These are phyloP conservation scores for Haliaeetus leucogaster DNA, from an alignment of 2,113 vertebrate species.

Conservation along the genomic window DNA sequence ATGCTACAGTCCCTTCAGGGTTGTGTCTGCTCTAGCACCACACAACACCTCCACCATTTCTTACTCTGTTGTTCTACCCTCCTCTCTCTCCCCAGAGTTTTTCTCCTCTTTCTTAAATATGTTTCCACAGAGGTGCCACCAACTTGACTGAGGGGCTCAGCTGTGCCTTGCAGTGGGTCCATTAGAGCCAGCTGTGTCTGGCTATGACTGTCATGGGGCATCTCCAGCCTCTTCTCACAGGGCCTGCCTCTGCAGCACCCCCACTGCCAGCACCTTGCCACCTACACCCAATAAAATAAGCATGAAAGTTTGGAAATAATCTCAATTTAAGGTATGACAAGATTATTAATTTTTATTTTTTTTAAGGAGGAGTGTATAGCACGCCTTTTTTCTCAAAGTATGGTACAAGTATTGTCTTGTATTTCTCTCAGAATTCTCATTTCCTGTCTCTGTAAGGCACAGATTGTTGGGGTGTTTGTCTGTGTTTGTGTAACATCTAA, in stretches of 20 bases:
- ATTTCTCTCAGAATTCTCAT: background rate
- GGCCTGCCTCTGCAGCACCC: fast-evolving
- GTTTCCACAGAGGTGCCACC: background rate
- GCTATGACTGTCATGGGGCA: fast-evolving
- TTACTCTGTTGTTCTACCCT: background rate
- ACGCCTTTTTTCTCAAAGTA: background rate
- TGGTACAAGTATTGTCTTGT: background rate
- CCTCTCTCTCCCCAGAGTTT: background rate
- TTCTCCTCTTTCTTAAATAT: background rate
- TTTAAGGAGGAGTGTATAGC: background rate
- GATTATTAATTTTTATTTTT: background rate
- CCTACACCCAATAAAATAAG: background rate
- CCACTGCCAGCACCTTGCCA: fast-evolving
- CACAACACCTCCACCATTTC: background rate
- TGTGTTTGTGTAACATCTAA: background rate
- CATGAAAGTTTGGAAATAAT: background rate
- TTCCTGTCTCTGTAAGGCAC: background rate
- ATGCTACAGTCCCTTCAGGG: background rate
- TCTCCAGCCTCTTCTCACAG: fast-evolving
- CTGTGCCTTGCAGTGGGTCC: fast-evolving
- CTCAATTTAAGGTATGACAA: background rate
- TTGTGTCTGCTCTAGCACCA: background rate
- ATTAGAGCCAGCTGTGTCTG: fast-evolving
- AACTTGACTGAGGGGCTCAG: background rate
- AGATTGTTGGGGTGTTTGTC: background rate